Base-by-base conservation (phyloP, 2,797 vertebrate genomes). In the Esox lucius region DNA sequence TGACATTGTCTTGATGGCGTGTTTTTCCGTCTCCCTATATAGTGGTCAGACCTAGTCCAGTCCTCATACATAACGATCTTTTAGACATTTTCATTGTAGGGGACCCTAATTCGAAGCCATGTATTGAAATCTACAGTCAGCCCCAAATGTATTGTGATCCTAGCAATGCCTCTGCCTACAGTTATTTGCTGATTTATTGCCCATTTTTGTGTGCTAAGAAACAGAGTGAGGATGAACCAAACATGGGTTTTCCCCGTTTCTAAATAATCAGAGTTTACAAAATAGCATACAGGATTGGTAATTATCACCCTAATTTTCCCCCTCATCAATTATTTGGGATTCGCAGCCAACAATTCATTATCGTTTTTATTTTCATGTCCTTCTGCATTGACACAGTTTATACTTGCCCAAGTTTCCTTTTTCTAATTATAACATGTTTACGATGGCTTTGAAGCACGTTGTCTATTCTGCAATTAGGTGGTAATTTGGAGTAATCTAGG, bases 191-290 rank as follows among this genome's bases (percentile, higher is more conserved):
- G 85, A 39, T 39, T 1, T 8, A 39, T 81, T 85, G 77, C 88
- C 80, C 87, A 46, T 71, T 5, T 86, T 77, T 81, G 89, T 88
- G 83, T 90, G 91, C 87, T 73, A 69, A 75, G 82, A 77, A 85
- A 79, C n/a, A n/a, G 86, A 86, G 84, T 78, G 53, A 75, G 83
- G 90, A 91, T 90, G 90, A 92, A 88, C 81, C 35, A 39, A 8
- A 4, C 2, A 39, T 39, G 35, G 35, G 1, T 9, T 56, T 9
- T 56, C 19, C 19, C n/a, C n/a, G 3, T 56, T 22, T 56, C 53
- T 53, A n/a, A 56, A 56, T 9, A 56, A 56, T 56, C 7, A 0
- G 5, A n/a, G 51, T 56, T 56, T 56, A n/a, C 35, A 39, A 39
- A 39, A 5, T n/a, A 56, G 5, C 16, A 53, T 56, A 56, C 51